Percentiles rank a stretch among this genome's conserved stretches.
These are phyloP conservation scores for Zeuzera pyrina DNA, from an alignment of 2,888 invertebrate genomes.

Conservation along the genomic window DNA sequence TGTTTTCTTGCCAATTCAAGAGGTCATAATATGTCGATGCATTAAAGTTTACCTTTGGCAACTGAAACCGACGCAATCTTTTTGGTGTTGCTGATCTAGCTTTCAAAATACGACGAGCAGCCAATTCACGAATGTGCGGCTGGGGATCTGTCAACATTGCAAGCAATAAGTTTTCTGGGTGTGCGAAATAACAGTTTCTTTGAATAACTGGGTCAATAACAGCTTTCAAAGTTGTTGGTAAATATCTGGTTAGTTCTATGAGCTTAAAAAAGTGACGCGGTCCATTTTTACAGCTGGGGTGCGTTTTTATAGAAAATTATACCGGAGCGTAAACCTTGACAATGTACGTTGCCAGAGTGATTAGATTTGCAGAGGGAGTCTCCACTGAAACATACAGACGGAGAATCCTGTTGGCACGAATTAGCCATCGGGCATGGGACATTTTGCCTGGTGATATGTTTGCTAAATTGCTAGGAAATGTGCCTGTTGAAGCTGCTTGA, in stretches of 20 bases:
- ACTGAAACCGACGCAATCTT: constrained; percentile 9
- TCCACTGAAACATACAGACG: constrained; percentile 15
- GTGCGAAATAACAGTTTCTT: constrained; percentile 12
- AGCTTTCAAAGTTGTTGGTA: constrained; percentile 5
- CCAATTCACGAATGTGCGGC: constrained; percentile 15
- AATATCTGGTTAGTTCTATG: constrained; percentile 3
- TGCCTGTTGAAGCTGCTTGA: constrained; percentile 9
- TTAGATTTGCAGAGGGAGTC: constrained; percentile 12
- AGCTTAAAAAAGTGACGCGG: constrained; percentile 16
- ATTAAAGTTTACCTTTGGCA: constrained; percentile 11
- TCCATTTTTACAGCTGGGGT: constrained; percentile 21
- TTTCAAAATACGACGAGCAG: constrained; percentile 9
- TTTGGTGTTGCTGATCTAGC: neutral
- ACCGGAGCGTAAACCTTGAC: constrained; percentile 19
- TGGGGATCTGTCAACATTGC: constrained; percentile 13
- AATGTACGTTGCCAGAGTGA: constrained; percentile 13
- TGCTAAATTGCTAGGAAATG: constrained; percentile 10
- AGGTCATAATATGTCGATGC: constrained; percentile 12
- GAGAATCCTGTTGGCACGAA: constrained; percentile 16
- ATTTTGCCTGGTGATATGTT: constrained; percentile 15
- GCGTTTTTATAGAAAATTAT: constrained; percentile 20
- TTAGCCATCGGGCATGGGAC: constrained; percentile 15
- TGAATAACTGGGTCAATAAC: constrained; percentile 6
- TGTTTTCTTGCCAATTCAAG: constrained; percentile 13
- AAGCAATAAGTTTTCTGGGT: constrained; percentile 16